These are phyloP conservation scores for Venusia cambrica DNA, from an alignment of 2,888 invertebrate species.

Conservation along the genomic window DNA sequence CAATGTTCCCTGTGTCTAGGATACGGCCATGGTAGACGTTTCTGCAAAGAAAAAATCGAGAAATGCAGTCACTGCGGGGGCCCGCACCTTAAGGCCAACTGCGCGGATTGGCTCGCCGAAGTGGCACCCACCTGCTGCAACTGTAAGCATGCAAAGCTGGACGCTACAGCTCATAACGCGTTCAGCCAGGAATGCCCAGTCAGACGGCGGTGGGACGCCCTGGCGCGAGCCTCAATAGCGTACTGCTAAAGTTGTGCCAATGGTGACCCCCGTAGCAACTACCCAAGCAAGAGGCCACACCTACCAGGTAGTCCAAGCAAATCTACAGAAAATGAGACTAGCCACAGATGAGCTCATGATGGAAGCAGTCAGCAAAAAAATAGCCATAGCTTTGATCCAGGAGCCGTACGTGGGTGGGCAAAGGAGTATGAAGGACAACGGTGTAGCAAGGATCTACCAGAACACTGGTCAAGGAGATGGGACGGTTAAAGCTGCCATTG, in stretches of 20 bases:
- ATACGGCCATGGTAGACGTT: conserved; percentile 9
- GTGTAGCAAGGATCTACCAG: conserved; percentile 7
- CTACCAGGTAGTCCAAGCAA: too few relatives aligned
- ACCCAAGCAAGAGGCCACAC: too few relatives aligned
- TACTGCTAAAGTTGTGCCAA: too few relatives aligned
- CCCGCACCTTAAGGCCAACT: conserved; percentile 5
- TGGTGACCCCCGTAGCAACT: too few relatives aligned
- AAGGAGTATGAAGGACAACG: too few relatives aligned
- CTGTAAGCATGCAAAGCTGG: neutral
- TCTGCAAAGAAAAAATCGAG: conserved; percentile 1
- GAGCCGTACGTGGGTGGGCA: too few relatives aligned
- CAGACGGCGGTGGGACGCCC: too few relatives aligned
- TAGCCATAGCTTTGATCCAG: conserved; percentile 7
- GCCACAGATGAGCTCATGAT: neutral
- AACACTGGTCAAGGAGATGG: neutral
- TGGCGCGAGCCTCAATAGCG: too few relatives aligned
- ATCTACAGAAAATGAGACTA: too few relatives aligned
- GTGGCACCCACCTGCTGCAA: conserved; percentile 1
- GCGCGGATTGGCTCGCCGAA: conserved; percentile 3
- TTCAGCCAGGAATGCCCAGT: too few relatives aligned
- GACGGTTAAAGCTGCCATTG: conserved; percentile 9
- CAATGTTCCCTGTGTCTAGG: conserved; percentile 7
- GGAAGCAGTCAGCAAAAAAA: neutral
- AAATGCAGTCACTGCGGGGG: conserved; percentile 4
- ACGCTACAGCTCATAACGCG: too few relatives aligned